phyloP scores from a whole-genome alignment of 2,113 vertebrate species.

The Daubentonia madagascariensis region DNA sequence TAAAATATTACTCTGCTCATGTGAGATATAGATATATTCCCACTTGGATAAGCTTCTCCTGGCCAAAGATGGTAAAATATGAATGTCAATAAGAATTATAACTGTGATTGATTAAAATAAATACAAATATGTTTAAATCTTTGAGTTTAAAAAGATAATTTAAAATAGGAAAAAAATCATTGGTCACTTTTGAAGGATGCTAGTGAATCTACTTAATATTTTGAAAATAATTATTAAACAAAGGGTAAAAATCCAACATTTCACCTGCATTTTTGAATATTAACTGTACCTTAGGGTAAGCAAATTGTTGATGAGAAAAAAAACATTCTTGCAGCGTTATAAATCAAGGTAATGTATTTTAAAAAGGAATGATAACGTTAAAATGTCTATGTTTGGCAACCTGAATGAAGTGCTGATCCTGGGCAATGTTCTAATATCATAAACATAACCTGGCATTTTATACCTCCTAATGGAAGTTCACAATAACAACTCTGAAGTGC shows the following conservation, averaged over 20 bases:
- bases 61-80: background rate
- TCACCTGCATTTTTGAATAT: background rate
- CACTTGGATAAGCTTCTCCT: background rate
- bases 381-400: background rate
- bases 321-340: background rate
- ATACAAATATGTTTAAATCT: background rate
- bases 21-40: background rate
- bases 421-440: background rate
- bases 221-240: slow-evolving; percentile 7
- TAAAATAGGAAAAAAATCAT: background rate
- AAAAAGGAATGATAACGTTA: background rate
- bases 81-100: background rate
- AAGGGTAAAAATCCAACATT: background rate
- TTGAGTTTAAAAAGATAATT: background rate
- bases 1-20: background rate
- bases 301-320: background rate
- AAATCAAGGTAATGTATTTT: background rate
- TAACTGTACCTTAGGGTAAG: background rate
- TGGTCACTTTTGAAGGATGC: background rate
- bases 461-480: background rate
- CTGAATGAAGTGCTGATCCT: background rate
- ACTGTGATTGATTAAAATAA: background rate
- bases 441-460: background rate
- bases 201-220: background rate
- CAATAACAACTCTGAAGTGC: background rate